Percentiles rank a stretch among this genome's conserved stretches.
Evolutionary conservation across 2,888 invertebrate genomes (phyloP).

Genomic region (Arge pagana): DNA sequence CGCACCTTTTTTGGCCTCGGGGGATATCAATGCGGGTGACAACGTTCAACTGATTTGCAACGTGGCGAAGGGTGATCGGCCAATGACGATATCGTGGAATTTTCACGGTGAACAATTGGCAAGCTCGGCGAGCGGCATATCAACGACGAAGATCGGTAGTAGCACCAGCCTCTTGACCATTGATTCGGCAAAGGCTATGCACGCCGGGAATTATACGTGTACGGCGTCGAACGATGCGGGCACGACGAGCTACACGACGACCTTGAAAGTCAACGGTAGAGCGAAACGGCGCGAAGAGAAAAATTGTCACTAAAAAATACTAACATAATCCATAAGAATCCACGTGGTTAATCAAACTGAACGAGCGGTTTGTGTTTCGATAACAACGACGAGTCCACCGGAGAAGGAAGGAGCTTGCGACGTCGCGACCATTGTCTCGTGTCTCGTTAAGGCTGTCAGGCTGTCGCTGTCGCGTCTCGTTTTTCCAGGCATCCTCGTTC

Average conservation of each 20-base stretch:
- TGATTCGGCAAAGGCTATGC: conserved; percentile 65
- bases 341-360: conserved; percentile 14
- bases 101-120: conserved; percentile 62
- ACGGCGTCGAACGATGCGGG: conserved; percentile 67
- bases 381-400: too few species aligned
- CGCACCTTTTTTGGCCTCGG: conserved; percentile 63
- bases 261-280: conserved; percentile 67
- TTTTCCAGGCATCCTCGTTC: neutral
- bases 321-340: conserved; percentile 16
- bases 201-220: conserved; percentile 68
- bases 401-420: too few species aligned
- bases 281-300: too few species aligned
- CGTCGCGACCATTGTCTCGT: too few species aligned
- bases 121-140: conserved; percentile 62
- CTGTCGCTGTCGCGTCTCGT: neutral
- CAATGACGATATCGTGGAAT: conserved; percentile 69
- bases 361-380: conserved; percentile 9
- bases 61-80: conserved; percentile 69
- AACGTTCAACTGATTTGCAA: conserved; percentile 69
- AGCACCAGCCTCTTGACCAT: conserved; percentile 67
- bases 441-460: conserved; percentile 5
- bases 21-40: conserved; percentile 66
- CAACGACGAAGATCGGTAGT: conserved; percentile 61
- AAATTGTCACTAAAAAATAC: conserved; percentile 21
- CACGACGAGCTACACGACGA: conserved; percentile 62